Evolutionary conservation across 1,140 invertebrate genomes (phyloP), one percentile per base, ranked within the genome.

Genomic region (Caenorhabditis brenneri): DNA sequence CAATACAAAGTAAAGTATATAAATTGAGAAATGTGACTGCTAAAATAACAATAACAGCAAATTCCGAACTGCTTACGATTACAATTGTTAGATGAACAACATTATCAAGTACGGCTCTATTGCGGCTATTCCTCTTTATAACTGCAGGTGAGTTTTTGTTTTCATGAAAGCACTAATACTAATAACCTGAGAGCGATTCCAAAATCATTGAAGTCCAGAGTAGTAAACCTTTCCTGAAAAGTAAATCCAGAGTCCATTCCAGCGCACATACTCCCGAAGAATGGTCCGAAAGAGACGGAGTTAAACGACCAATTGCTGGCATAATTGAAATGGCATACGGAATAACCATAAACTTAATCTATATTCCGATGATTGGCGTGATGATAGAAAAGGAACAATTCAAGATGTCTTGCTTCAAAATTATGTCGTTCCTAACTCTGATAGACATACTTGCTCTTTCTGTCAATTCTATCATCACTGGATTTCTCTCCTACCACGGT

Each of bases 351-450:
- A 42, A 42, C 12, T 42, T 42, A 12, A 42, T 51, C 7, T 51
- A 51, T 16, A 15, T 51, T 19, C 48, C 48, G 16, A 51, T 51
- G 12, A 15, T 51, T 4, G 6, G 6, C 16, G n/a, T 51, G 3
- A 51, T 51, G 48, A 9, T 51, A 4, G 48, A 51, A 19, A 51
- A 51, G 16, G 48, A 51, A 19, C 6, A 51, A 10, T 51, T 51
- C 48, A 51, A 53, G n/a, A 48, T 10, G 7, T n/a, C 42, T n/a
- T 80, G 79, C 79, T 80, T 27, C 79, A 80, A 80, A 39, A 48
- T 80, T 4, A 80, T 80, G 39, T 80, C 36, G 5, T 58, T 80
- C 31, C 48, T 53, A 5, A n/a, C 31, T 1, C 33, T 55, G 12
- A 27, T 58, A 3, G 79, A 80, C 31, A 24, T 80, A 9, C 16